These are phyloP conservation scores for Hylia prasina DNA, from an alignment of 2,113 vertebrate species.

Conservation along the genomic window DNA sequence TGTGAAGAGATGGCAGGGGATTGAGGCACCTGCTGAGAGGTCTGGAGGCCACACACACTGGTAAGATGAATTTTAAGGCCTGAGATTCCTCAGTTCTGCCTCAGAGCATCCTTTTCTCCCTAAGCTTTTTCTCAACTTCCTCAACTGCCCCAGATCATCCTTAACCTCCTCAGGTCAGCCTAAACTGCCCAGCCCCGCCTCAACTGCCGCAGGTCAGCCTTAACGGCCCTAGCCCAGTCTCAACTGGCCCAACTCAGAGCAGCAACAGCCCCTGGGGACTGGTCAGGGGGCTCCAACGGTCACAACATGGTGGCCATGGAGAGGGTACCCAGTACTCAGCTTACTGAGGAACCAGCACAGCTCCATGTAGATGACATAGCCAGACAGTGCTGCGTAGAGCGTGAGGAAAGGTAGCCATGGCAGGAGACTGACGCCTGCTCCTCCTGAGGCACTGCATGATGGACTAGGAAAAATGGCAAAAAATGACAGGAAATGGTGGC, in stretches of 20 bases:
- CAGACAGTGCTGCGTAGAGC: rapidly evolving
- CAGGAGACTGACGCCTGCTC: rapidly evolving
- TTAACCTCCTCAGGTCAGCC: not conserved
- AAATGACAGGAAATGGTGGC: rapidly evolving
- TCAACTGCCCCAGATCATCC: not conserved
- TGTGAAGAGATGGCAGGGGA: not conserved
- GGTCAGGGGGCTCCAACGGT: rapidly evolving
- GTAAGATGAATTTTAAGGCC: not conserved
- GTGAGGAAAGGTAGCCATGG: rapidly evolving
- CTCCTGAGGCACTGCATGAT: not conserved
- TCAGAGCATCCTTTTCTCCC: not conserved
- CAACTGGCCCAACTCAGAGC: not conserved
- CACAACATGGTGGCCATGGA: not conserved
- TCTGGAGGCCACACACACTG: not conserved
- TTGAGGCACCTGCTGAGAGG: rapidly evolving
- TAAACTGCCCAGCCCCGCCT: not conserved
- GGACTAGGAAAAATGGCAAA: not conserved
- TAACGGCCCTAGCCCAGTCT: not conserved
- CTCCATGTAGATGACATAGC: rapidly evolving
- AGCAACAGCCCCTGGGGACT: not conserved
- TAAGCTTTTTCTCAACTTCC: not conserved
- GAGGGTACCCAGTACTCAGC: rapidly evolving
- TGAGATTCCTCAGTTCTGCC: not conserved
- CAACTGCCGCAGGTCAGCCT: not conserved
- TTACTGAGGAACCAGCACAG: not conserved